Evolutionary conservation across 2,888 invertebrate species (phyloP).

Genomic region (Nymphalis urticae): DNA sequence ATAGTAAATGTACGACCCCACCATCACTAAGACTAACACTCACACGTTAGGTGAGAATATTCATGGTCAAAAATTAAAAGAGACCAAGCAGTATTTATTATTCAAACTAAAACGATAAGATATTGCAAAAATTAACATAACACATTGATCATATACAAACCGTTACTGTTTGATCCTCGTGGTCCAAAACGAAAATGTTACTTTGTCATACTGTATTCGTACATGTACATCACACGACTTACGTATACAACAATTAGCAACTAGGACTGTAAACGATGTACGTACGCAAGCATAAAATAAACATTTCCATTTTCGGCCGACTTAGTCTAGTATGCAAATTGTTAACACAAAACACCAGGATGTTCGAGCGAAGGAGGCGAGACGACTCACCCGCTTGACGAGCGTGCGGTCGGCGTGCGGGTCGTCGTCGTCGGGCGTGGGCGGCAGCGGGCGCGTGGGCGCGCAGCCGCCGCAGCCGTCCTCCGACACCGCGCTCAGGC

Average conservation of each 20-base stretch:
- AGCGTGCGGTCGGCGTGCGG: conserved; percentile 91
- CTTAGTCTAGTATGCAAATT: conserved; percentile 19
- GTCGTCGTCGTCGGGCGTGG: conserved; percentile 96
- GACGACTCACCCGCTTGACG: conserved; percentile 90
- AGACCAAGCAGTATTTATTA: conserved; percentile 23
- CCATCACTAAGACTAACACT: not conserved
- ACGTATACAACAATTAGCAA: not conserved
- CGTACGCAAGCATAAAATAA: not conserved
- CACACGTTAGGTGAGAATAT: conserved; percentile 10
- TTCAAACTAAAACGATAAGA: not conserved
- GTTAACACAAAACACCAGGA: conserved; percentile 31
- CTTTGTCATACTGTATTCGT: not conserved
- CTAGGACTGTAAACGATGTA: too few species aligned
- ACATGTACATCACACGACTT: not conserved
- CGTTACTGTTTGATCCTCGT: conserved; percentile 22
- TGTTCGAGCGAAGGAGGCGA: not conserved
- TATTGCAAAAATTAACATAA: not conserved
- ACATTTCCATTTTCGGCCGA: conserved; percentile 1
- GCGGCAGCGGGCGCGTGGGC: conserved; percentile 95
- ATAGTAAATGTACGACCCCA: conserved; percentile 20
- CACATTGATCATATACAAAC: not conserved
- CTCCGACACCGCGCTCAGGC: conserved; percentile 83
- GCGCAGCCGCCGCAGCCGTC: conserved; percentile 77
- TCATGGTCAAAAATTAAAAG: conserved; percentile 11
- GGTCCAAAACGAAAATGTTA: conserved; percentile 16